These are phyloP conservation scores for Ptilonorhynchus violaceus DNA, from an alignment of 2,113 vertebrate genomes.

Conservation along the genomic window DNA sequence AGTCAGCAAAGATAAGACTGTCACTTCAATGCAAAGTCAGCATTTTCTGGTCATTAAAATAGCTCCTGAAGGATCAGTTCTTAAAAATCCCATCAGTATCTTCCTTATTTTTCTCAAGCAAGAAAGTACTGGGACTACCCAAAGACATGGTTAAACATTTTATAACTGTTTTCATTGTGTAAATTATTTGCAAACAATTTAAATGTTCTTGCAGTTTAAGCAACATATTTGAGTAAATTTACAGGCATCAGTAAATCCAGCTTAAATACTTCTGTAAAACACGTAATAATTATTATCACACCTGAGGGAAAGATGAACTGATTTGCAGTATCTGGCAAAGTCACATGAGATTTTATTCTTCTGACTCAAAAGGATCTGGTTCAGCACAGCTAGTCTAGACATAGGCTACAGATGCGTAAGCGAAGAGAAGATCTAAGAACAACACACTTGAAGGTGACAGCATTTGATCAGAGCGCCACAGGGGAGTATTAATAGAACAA, in stretches of 20 bases:
- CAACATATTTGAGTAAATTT: neutral
- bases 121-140: neutral
- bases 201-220: neutral
- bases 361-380: neutral
- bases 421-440: neutral
- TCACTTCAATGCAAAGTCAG: neutral
- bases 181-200: neutral
- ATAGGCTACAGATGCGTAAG: neutral
- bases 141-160: neutral
- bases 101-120: neutral
- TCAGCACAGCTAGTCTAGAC: neutral
- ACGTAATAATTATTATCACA: neutral
- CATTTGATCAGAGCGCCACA: neutral
- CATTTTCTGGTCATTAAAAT: neutral
- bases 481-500: neutral
- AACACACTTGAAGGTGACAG: neutral
- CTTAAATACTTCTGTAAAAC: neutral
- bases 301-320: neutral
- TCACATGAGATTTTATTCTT: neutral
- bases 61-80: neutral
- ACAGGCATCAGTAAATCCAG: neutral
- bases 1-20: neutral
- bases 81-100: neutral
- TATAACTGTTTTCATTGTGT: neutral
- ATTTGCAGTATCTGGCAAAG: neutral